phyloP scores from a whole-genome alignment of 2,888 invertebrate species.

The Agriopis marginaria region DNA sequence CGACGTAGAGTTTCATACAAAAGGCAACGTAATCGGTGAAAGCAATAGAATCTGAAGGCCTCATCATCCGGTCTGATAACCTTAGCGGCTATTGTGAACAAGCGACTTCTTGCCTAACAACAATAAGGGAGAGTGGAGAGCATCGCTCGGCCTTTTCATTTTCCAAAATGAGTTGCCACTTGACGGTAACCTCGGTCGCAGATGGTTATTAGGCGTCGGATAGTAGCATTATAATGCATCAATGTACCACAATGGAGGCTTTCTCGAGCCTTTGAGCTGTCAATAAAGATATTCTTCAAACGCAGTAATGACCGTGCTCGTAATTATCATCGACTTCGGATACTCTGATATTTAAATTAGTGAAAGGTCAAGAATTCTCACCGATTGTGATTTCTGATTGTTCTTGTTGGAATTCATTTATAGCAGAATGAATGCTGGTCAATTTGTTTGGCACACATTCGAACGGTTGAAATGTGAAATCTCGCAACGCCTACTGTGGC shows the following conservation, averaged over 20 bases:
- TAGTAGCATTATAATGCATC: slow-evolving; percentile 73
- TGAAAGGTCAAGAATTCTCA: slow-evolving; percentile 52
- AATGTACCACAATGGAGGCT: slow-evolving; percentile 72
- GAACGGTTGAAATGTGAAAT: slow-evolving; percentile 33
- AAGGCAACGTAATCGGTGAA: slow-evolving; percentile 79
- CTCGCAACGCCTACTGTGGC: slow-evolving; percentile 38
- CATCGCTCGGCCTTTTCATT: slow-evolving; percentile 78
- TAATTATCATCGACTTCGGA: slow-evolving; percentile 65
- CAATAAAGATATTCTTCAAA: slow-evolving; percentile 73
- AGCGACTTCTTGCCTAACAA: slow-evolving; percentile 65
- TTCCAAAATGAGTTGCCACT: slow-evolving; percentile 79
- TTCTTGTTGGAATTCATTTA: slow-evolving; percentile 35
- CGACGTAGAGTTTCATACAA: slow-evolving; percentile 65
- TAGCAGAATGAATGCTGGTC: slow-evolving; percentile 34
- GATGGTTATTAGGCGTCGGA: slow-evolving; percentile 74
- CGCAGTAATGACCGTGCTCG: slow-evolving; percentile 66
- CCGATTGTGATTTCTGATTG: slow-evolving; percentile 43
- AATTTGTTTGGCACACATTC: slow-evolving; percentile 34
- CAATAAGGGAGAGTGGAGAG: slow-evolving; percentile 73
- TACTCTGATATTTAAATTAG: slow-evolving; percentile 50
- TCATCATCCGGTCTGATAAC: slow-evolving; percentile 84
- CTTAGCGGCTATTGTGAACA: slow-evolving; percentile 76
- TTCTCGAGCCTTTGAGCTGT: slow-evolving; percentile 77
- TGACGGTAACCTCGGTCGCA: slow-evolving; percentile 57
- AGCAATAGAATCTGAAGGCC: slow-evolving; percentile 76